phyloP scores from a whole-genome alignment of 1,140 invertebrate species.

The Eufriesea mexicana region DNA sequence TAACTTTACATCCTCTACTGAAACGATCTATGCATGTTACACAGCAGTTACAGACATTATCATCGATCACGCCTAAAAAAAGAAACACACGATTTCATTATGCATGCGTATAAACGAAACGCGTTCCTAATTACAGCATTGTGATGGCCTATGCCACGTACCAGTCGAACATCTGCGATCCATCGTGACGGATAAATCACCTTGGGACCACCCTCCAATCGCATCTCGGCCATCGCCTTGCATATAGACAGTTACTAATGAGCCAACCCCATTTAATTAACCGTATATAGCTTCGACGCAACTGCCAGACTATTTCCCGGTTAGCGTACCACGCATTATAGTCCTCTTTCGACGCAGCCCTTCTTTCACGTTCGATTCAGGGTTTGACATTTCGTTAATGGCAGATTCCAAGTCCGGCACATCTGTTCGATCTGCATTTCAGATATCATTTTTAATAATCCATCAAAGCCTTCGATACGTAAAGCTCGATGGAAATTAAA shows the following conservation, averaged over 20 bases:
- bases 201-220: slow-evolving; percentile 74
- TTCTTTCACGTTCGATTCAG: background rate
- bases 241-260: slow-evolving; percentile 76
- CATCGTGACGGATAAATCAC: slow-evolving; percentile 73
- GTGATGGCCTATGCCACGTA: slow-evolving; percentile 58
- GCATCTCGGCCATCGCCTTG: slow-evolving; percentile 72
- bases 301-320: slow-evolving; percentile 67
- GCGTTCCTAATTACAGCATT: slow-evolving; percentile 62
- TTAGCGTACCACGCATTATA: slow-evolving; percentile 46
- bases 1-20: no score
- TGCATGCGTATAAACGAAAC: slow-evolving; percentile 57
- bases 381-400: slow-evolving; percentile 44
- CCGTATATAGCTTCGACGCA: slow-evolving; percentile 66
- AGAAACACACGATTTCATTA: slow-evolving; percentile 25
- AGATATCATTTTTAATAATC: slow-evolving; percentile 12
- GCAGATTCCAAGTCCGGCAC: slow-evolving; percentile 28
- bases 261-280: slow-evolving; percentile 75
- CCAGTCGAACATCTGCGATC: slow-evolving; percentile 73
- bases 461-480: background rate
- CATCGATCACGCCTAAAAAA: slow-evolving; percentile 15
- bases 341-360: slow-evolving; percentile 38
- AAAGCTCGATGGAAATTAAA: background rate
- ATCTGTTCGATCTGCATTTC: slow-evolving; percentile 57
- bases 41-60: background rate
- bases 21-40: background rate